These are phyloP conservation scores for Riptortus pedestris DNA, from an alignment of 1,140 invertebrate species.

Conservation along the genomic window DNA sequence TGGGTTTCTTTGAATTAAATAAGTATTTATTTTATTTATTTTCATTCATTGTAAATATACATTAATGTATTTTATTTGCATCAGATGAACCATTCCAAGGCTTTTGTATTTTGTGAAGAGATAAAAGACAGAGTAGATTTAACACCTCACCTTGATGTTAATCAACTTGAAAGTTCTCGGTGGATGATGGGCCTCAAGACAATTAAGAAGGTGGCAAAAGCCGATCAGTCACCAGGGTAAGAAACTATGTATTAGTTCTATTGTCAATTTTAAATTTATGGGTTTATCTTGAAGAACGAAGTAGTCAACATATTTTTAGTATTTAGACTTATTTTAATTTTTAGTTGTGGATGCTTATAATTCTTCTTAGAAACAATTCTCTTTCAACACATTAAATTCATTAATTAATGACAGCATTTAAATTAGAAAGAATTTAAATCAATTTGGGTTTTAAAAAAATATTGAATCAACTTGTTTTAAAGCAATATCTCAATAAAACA, in stretches of 20 bases:
- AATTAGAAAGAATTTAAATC: no score
- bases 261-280: background rate
- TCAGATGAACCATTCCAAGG: conserved; percentile 60
- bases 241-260: conserved; percentile 34
- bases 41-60: background rate
- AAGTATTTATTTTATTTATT: background rate
- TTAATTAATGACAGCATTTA: no score
- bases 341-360: background rate
- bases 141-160: conserved; percentile 64
- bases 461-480: no score
- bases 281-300: background rate
- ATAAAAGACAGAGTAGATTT: conserved; percentile 62
- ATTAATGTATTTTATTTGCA: conserved; percentile 28
- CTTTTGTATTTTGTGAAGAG: conserved; percentile 54
- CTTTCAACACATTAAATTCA: no score
- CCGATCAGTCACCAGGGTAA: conserved; percentile 47
- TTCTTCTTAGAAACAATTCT: no score
- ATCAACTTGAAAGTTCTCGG: conserved; percentile 72
- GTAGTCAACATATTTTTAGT: background rate
- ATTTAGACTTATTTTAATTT: background rate
- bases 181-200: conserved; percentile 79
- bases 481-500: no score
- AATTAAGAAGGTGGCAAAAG: conserved; percentile 57
- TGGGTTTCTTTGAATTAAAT: background rate
- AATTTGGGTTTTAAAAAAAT: no score